A percentile compares a stretch with the other conserved stretches of the same genome.
Conservation (phyloP, 2,113 vertebrate genomes). For the Carlito syrichta region DNA sequence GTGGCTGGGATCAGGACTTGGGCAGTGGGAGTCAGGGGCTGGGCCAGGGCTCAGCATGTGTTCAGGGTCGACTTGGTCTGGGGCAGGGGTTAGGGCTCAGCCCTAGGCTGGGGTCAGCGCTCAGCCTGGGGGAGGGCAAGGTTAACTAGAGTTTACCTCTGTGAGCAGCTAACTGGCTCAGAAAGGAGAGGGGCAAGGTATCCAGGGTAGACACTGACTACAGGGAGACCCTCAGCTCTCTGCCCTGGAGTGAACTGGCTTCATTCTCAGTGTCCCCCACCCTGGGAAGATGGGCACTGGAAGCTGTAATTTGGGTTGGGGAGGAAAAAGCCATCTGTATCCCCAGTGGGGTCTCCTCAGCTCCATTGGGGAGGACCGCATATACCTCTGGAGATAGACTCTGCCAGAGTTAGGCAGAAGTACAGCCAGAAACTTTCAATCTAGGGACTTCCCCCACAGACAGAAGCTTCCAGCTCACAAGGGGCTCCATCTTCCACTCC, state of each 20-base stretch:
- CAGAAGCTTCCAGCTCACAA: neutral
- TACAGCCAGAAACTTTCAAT: neutral
- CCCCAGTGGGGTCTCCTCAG: neutral
- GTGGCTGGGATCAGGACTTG: neutral
- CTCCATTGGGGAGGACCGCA: accelerated
- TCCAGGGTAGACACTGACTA: neutral
- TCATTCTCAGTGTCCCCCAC: neutral
- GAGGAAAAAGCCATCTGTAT: neutral
- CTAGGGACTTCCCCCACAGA: neutral
- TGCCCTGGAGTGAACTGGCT: no score
- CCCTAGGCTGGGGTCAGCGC: neutral
- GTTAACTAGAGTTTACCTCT: neutral
- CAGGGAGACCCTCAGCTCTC: neutral
- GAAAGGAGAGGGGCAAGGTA: neutral
- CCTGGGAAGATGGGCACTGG: neutral
- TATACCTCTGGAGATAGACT: neutral
- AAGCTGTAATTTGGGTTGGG: neutral
- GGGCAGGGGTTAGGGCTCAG: neutral
- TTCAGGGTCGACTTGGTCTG: neutral
- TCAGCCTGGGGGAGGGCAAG: neutral
- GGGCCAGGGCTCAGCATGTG: neutral
- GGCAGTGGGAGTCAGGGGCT: neutral
- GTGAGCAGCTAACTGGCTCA: neutral
- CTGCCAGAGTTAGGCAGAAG: accelerated
- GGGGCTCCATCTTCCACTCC: neutral